These are phyloP conservation scores for Naja naja DNA, from an alignment of 2,113 vertebrate species.

Conservation along the genomic window DNA sequence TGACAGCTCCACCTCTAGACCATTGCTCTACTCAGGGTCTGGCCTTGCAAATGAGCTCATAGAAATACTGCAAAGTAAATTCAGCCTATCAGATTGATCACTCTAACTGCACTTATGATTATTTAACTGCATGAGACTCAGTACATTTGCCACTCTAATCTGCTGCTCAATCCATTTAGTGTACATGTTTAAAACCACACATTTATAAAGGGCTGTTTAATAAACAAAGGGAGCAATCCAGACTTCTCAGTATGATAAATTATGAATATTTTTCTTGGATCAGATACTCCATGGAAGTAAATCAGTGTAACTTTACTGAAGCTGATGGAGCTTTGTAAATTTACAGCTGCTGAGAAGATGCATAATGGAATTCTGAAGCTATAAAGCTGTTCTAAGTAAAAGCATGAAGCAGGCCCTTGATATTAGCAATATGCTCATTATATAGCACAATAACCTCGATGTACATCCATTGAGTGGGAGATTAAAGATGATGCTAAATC, in stretches of 20 bases:
- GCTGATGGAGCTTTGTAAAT: neutral
- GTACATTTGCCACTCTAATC: slow-evolving; percentile 44
- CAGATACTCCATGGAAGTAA: slow-evolving; percentile 50
- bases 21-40: neutral
- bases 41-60: neutral
- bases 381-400: neutral
- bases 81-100: neutral
- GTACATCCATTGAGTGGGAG: slow-evolving; percentile 10
- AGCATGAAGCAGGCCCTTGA: neutral
- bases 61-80: neutral
- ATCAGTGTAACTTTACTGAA: slow-evolving; percentile 32
- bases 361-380: slow-evolving; percentile 26
- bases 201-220: slow-evolving; percentile 47
- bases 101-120: neutral
- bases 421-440: slow-evolving; percentile 15
- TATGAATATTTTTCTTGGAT: slow-evolving; percentile 57
- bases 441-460: slow-evolving; percentile 16
- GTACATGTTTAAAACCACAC: slow-evolving; percentile 42
- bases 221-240: slow-evolving; percentile 47
- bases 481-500: slow-evolving; percentile 45
- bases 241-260: slow-evolving; percentile 54
- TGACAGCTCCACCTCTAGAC: no score
- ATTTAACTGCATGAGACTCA: slow-evolving; percentile 10
- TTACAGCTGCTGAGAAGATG: slow-evolving; percentile 19
- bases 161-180: slow-evolving; percentile 51